Evolutionary conservation across 2,797 vertebrate species (phyloP).

Genomic region (Fringilla coelebs): DNA sequence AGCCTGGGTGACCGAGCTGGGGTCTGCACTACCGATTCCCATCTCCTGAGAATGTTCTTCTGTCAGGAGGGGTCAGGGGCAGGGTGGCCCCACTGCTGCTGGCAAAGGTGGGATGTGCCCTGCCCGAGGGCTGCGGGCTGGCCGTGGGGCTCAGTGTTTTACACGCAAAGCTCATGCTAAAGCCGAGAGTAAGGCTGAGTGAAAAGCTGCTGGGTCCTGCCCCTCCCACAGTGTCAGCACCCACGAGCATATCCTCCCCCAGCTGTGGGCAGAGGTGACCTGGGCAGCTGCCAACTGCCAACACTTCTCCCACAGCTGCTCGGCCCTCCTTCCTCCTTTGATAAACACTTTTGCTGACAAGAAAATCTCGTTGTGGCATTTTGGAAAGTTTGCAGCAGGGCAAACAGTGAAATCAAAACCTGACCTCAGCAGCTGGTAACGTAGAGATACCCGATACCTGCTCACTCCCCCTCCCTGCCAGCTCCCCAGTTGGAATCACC

Average conservation of each 20-base stretch:
- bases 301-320: fast-evolving
- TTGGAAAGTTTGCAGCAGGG: not conserved
- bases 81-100: not conserved
- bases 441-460: not conserved
- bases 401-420: not conserved
- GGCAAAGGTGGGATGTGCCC: not conserved
- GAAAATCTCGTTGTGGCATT: not conserved
- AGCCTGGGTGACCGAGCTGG: not conserved
- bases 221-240: fast-evolving
- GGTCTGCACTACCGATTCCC: fast-evolving
- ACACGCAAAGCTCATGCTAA: fast-evolving
- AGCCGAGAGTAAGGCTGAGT: not conserved
- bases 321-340: not conserved
- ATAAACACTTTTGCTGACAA: not conserved
- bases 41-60: too few species aligned
- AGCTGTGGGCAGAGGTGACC: not conserved
- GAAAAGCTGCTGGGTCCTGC: not conserved
- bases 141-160: not conserved
- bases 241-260: not conserved
- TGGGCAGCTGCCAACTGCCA: not conserved
- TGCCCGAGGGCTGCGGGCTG: not conserved
- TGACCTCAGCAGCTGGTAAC: too few species aligned
- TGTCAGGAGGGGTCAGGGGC: not conserved
- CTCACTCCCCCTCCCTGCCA: not conserved
- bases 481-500: fast-evolving